Base-by-base conservation (phyloP, 2,797 vertebrate genomes). In the Gambusia yucatana region DNA sequence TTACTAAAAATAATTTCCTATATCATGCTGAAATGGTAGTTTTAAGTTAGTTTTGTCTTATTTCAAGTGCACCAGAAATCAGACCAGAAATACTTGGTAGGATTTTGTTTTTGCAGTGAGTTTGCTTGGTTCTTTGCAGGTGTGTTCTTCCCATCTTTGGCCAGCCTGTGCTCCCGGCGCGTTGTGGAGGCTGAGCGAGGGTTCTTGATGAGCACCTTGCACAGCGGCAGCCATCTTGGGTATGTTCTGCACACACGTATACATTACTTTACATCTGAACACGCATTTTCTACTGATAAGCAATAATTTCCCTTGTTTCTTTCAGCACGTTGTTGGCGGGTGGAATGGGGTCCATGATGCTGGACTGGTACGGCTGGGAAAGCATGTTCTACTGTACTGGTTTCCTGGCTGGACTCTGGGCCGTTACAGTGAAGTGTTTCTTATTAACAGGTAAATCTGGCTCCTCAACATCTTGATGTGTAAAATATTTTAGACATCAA, bases 281-380 rank as follows among this genome's bases (percentile, higher is more conserved):
- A 33, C 50, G 20, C 1, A 3, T 65, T 52, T 39, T 44, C 61
- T 25, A 48, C 17, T 76, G 8, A 22, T 80, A 28, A 44, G 25
- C 1, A 39, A 59, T 30, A 73, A 44, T 52, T 22, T 46, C 28
- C 28, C 30, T 6, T 70, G 39, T 55, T 75, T 84, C 17, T 83
- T 86, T 57, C 93, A 98, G 98, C 79, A 97, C 95, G 0, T 80
- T 99, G 91, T 73, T 98, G 85, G 96, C 96, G 0, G 98, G 98
- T 0, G 97, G 93, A 0, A 92, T 95, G 47, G 97, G 97, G 0
- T 98, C 97, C 4, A 78, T 98, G 73, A 93, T 98, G 78, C 89
- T 98, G 76, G 97, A 99, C 2, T 75, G 80, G 87, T 97, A 94
- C 0, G 95, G 97, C 84, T 99, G 98, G 98, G 96, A 97, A 57